Base-by-base conservation (phyloP, 1,140 invertebrate genomes). In the Popillia japonica region DNA sequence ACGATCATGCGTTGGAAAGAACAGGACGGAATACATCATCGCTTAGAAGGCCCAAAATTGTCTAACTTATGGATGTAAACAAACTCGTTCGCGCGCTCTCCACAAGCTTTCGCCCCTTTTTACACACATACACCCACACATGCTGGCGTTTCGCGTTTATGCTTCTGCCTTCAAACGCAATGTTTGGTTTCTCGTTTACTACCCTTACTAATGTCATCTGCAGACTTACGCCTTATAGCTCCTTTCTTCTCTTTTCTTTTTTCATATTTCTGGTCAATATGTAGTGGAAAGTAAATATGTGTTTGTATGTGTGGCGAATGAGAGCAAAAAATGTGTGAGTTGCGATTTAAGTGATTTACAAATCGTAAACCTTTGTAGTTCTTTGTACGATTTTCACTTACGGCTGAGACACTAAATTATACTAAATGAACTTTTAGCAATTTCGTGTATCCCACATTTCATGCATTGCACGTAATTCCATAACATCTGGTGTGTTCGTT, bases 161-260 rank as follows among this genome's bases (percentile, higher is more conserved):
- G 8, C 61, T 17, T 34, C 27, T 34, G 22, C 61, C 20, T 68
- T 68, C 61, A 68, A 34, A 68, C 61, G 61, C 61, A 68, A 14
- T 68, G 61, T 68, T 68, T 34, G 61, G 61, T 8, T 22, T 68
- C 61, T 68, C 61, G 61, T 68, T 27, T 68, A 68, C 61, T 68
- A 68, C 61, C 61, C 61, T 68, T 68, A 68, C 61, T 68, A 68
- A 68, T 68, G 61, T 68, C 61, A 27, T 68, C 61, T 27, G 20
- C 61, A 68, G 61, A 68, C 61, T 68, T 68, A 23, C 61, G 61
- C 61, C 22, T 68, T 34, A 11, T 7, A 27, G 27, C 61, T 27
- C 11, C 4, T 34, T 68, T 68, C 27, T 27, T 34, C 11, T 68
- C 61, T 55, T 27, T 68, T 68, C 22, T 27, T 27, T 20, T 68